Evolutionary conservation across 1,140 invertebrate genomes (phyloP).

Genomic region (Papilio polyxenes): DNA sequence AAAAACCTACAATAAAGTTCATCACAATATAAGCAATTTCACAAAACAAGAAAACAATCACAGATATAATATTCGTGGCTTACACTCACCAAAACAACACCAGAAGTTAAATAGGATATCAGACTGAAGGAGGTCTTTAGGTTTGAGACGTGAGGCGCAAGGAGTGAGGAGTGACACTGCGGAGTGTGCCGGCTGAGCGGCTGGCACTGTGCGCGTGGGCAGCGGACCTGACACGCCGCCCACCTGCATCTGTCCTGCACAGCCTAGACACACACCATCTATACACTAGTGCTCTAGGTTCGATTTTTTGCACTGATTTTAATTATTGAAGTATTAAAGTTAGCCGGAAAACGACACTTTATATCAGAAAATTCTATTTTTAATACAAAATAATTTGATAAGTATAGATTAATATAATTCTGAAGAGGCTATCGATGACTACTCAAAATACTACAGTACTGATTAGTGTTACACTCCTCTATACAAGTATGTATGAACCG

Average conservation of each 20-base stretch:
- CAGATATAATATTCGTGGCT: not conserved
- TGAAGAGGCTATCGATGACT: not conserved
- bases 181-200: not conserved
- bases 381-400: no score
- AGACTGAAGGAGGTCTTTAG: not conserved
- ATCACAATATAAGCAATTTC: no score
- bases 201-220: not conserved
- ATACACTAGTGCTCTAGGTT: not conserved
- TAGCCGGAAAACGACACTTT: not conserved
- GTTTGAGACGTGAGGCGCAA: not conserved
- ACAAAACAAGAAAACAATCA: no score
- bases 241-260: not conserved
- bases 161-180: conserved; percentile 16
- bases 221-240: not conserved
- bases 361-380: no score
- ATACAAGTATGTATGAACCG: not conserved
- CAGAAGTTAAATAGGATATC: conserved; percentile 4
- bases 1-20: no score
- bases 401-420: not conserved
- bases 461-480: not conserved
- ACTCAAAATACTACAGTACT: not conserved
- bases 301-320: not conserved
- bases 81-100: conserved; percentile 31
- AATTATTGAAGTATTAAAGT: no score
- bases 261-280: not conserved